phyloP scores from a whole-genome alignment of 2,888 invertebrate genomes.

The Loripinus fragilis region DNA sequence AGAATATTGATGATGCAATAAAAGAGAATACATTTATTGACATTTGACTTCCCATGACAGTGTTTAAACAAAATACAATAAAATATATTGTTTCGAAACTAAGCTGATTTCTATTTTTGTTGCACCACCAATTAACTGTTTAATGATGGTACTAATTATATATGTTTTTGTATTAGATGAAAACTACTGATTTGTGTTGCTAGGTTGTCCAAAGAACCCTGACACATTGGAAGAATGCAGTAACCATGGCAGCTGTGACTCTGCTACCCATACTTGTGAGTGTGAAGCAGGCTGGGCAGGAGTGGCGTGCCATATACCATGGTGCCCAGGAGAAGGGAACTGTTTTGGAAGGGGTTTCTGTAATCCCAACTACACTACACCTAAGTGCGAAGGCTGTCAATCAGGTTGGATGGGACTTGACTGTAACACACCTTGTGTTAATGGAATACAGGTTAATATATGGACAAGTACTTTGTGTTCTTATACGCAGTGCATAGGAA shows the following conservation, averaged over 20 bases:
- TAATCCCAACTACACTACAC: slow-evolving; percentile 62
- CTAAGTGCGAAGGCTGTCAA: slow-evolving; percentile 66
- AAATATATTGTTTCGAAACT: too few relatives aligned
- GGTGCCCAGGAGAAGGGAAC: slow-evolving; percentile 70
- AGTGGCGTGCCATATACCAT: slow-evolving; percentile 67
- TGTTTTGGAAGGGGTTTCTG: slow-evolving; percentile 67
- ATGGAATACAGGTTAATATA: slow-evolving; percentile 59
- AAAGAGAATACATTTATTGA: too few relatives aligned
- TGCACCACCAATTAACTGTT: too few relatives aligned
- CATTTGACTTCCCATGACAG: too few relatives aligned
- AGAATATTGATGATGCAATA: too few relatives aligned
- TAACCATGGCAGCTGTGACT: slow-evolving; percentile 72
- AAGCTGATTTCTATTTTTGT: too few relatives aligned
- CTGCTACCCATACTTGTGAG: slow-evolving; percentile 63
- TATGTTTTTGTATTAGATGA: too few relatives aligned
- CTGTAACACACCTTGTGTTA: slow-evolving; percentile 72
- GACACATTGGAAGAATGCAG: slow-evolving; percentile 65
- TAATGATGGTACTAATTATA: too few relatives aligned
- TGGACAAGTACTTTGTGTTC: too few relatives aligned
- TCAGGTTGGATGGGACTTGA: slow-evolving; percentile 72
- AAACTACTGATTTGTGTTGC: not conserved
- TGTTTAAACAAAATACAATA: too few relatives aligned
- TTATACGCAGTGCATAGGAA: too few relatives aligned
- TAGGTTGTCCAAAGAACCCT: slow-evolving; percentile 71
- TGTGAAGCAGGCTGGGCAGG: slow-evolving; percentile 71